A percentile compares a stretch with the other conserved stretches of the same genome.
These are phyloP conservation scores for Epizoanthus stellaris DNA, from an alignment of 92 coral and sea anemone species.

Conservation along the genomic window DNA sequence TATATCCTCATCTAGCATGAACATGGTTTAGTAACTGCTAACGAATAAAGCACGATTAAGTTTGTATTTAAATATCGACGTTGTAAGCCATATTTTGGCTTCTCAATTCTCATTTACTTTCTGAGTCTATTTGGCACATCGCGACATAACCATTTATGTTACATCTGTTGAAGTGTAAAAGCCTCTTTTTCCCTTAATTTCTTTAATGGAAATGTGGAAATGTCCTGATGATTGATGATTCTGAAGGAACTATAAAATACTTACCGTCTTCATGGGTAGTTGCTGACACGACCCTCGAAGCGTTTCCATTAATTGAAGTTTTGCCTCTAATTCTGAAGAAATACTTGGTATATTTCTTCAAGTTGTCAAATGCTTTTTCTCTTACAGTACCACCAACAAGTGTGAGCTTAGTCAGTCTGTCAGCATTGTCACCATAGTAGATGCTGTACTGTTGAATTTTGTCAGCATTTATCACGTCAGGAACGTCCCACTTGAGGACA, in stretches of 20 bases:
- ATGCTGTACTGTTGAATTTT: background rate
- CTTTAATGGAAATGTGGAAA: no score
- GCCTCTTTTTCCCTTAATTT: no score
- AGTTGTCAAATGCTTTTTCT: background rate
- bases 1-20: no score
- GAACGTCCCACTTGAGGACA: conserved; percentile 1
- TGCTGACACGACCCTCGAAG: conserved; percentile 12
- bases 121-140: no score
- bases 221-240: no score
- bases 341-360: conserved; percentile 12
- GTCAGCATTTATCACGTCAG: background rate
- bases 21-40: no score
- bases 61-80: no score
- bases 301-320: background rate
- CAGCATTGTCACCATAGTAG: background rate
- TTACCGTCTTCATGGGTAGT: conserved; percentile 36
- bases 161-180: no score
- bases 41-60: no score
- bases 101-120: no score
- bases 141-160: no score
- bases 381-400: background rate
- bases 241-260: background rate
- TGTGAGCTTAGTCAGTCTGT: background rate
- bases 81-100: no score
- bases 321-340: conserved; percentile 2